These are phyloP conservation scores for Acleris laterana DNA, from an alignment of 2,888 invertebrate species.

Conservation along the genomic window DNA sequence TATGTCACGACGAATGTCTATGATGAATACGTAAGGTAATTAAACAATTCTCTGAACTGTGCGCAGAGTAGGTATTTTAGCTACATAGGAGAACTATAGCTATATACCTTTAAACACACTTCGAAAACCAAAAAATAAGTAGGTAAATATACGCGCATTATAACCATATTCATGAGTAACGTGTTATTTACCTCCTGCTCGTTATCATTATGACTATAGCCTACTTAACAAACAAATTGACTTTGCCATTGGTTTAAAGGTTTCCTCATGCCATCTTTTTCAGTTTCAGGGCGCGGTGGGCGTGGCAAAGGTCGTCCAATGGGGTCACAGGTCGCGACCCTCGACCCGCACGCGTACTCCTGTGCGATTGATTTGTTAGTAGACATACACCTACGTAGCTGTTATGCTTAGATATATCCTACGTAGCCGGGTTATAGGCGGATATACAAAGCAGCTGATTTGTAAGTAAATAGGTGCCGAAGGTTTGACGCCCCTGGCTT, in stretches of 20 bases:
- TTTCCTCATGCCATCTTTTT: slow-evolving; percentile 55
- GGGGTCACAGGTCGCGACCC: slow-evolving; percentile 80
- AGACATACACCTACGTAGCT: slow-evolving; percentile 6
- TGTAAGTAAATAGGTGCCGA: slow-evolving; percentile 41
- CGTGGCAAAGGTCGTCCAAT: slow-evolving; percentile 81
- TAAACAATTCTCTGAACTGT: too few relatives aligned
- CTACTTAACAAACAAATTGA: slow-evolving; percentile 22
- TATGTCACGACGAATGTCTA: too few relatives aligned
- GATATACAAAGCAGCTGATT: not conserved
- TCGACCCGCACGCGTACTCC: slow-evolving; percentile 64
- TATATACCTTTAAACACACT: too few relatives aligned
- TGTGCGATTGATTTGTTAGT: slow-evolving; percentile 58
- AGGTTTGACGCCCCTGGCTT: slow-evolving; percentile 57
- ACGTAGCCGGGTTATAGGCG: not conserved
- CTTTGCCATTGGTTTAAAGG: slow-evolving; percentile 17
- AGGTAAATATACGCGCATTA: too few relatives aligned
- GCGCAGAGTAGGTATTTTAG: too few relatives aligned
- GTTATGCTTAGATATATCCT: too few relatives aligned
- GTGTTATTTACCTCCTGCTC: slow-evolving; percentile 4
- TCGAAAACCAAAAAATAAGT: too few relatives aligned
- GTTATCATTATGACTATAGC: slow-evolving; percentile 1
- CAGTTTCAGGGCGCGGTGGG: slow-evolving; percentile 56
- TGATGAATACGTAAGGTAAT: too few relatives aligned
- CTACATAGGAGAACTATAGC: too few relatives aligned
- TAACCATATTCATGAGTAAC: not conserved